Conservation (phyloP, 2,888 invertebrate species). For the Eupithecia tripunctaria region DNA sequence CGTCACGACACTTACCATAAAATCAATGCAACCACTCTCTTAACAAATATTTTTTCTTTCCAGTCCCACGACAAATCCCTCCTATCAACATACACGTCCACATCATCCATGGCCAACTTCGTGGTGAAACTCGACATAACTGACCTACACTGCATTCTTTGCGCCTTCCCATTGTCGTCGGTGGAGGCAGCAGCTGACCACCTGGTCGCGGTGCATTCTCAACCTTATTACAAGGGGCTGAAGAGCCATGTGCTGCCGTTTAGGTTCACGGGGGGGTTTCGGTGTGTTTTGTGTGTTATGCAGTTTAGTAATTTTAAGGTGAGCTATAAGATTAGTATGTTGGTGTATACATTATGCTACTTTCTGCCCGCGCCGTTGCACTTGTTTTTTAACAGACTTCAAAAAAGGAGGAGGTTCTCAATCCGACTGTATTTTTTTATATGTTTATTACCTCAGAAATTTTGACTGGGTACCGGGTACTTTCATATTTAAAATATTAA, state of each 20-base stretch:
- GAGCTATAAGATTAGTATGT: too few species aligned
- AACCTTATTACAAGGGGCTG: conserved; percentile 48
- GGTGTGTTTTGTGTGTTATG: conserved; percentile 52
- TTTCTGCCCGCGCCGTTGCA: too few species aligned
- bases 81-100: conserved; percentile 39
- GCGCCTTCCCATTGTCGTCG: conserved; percentile 43
- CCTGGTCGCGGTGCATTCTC: conserved; percentile 50
- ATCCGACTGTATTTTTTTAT: too few species aligned
- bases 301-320: conserved; percentile 54
- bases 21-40: too few species aligned
- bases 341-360: too few species aligned
- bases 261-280: conserved; percentile 50
- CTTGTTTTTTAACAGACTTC: too few species aligned
- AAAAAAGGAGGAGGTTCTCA: too few species aligned
- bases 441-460: too few species aligned
- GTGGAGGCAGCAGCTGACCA: conserved; percentile 54
- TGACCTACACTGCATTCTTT: conserved; percentile 55
- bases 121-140: conserved; percentile 65
- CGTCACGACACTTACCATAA: too few species aligned
- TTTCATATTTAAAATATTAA: too few species aligned
- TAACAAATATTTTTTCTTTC: conserved; percentile 18
- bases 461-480: too few species aligned
- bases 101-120: conserved; percentile 46
- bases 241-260: conserved; percentile 62
- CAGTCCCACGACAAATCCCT: conserved; percentile 43